phyloP scores from a whole-genome alignment of 2,797 vertebrate genomes.

The Miichthys miiuy region DNA sequence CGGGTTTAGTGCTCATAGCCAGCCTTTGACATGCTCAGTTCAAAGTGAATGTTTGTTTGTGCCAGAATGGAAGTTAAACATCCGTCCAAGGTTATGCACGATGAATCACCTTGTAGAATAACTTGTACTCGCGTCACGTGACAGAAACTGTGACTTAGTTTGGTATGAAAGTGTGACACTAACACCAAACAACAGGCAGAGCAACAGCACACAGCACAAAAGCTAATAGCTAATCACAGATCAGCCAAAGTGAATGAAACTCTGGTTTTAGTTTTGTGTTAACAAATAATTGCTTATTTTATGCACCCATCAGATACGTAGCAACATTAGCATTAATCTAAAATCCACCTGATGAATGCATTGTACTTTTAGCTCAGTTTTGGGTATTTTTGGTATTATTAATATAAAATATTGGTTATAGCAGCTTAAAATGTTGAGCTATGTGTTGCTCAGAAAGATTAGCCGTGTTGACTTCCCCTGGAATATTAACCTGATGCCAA shows the following conservation, averaged over 20 bases:
- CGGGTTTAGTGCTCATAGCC: background rate
- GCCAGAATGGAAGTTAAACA: constrained; percentile 8
- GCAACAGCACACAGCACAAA: background rate
- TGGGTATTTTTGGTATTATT: background rate
- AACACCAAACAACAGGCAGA: background rate
- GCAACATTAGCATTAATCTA: background rate
- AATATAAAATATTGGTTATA: background rate
- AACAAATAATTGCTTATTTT: background rate
- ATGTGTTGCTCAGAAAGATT: background rate
- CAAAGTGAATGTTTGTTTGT: background rate
- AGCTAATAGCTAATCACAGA: background rate
- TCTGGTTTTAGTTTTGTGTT: background rate
- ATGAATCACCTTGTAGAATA: background rate
- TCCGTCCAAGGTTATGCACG: background rate
- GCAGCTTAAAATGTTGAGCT: background rate
- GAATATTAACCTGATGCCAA: constrained; percentile 9
- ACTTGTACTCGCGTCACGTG: background rate
- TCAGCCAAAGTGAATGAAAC: background rate
- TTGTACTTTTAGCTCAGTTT: background rate
- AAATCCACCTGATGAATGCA: background rate
- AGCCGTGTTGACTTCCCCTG: background rate
- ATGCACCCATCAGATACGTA: background rate
- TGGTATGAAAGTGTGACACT: background rate
- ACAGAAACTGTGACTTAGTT: constrained; percentile 16
- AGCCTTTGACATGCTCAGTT: background rate